Evolutionary conservation across 2,888 invertebrate genomes (phyloP).

Genomic region (Drosophila pseudotakahashii): DNA sequence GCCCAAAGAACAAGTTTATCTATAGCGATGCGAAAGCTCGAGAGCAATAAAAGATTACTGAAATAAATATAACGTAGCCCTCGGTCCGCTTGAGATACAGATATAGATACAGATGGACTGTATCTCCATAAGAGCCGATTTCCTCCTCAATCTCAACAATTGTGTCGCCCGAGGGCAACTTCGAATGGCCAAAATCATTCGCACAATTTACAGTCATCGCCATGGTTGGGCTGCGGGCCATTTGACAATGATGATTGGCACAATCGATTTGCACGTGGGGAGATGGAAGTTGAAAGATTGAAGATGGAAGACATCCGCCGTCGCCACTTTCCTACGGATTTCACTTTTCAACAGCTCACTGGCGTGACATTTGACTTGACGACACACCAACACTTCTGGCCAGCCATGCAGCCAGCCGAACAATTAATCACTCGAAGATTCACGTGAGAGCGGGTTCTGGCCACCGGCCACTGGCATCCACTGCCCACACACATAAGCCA

Average conservation of each 20-base stretch:
- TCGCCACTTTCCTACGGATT: conserved; percentile 51
- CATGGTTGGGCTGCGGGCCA: conserved; percentile 42
- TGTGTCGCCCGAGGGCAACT: conserved; percentile 20
- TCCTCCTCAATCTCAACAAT: conserved; percentile 30
- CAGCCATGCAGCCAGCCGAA: conserved; percentile 8
- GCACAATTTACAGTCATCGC: conserved; percentile 54
- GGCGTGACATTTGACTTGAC: conserved; percentile 71
- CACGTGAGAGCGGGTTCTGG: conserved; percentile 37
- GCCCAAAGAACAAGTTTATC: conserved; percentile 82
- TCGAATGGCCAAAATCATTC: conserved; percentile 53
- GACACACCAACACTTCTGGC: conserved; percentile 29
- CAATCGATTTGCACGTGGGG: conserved; percentile 54
- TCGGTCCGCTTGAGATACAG: conserved; percentile 5
- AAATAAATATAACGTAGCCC: conserved; percentile 37
- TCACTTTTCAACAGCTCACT: conserved; percentile 64
- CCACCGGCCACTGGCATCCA: neutral
- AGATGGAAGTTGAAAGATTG: conserved; percentile 2
- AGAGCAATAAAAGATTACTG: conserved; percentile 63
- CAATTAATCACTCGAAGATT: conserved; percentile 57
- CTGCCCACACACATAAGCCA: conserved; percentile 22
- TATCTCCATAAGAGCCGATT: conserved; percentile 30
- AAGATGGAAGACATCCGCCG: conserved; percentile 10
- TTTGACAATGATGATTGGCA: conserved; percentile 70
- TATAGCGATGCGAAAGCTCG: conserved; percentile 62
- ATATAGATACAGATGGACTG: conserved; percentile 14